Percentiles rank a stretch among this genome's conserved stretches.
These are phyloP conservation scores for Euura saliciscinereae DNA, from an alignment of 1,140 invertebrate genomes.

Conservation along the genomic window DNA sequence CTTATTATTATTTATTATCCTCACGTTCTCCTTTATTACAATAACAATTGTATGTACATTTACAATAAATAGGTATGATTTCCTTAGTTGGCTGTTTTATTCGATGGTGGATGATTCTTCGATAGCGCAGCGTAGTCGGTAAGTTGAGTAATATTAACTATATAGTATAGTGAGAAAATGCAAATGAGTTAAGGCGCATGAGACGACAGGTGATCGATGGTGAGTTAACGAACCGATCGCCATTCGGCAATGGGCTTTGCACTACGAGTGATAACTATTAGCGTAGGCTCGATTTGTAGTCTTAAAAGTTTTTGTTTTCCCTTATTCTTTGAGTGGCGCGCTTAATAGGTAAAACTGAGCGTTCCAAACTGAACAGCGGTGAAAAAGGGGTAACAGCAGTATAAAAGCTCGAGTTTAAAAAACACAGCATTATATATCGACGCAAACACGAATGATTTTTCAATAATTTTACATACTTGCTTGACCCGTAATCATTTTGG, in stretches of 20 bases:
- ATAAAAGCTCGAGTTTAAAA: conserved; percentile 5
- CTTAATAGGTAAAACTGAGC: neutral
- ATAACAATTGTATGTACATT: conserved; percentile 56
- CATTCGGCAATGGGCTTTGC: neutral
- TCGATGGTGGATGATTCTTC: conserved; percentile 42
- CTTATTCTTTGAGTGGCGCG: neutral
- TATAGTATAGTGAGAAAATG: neutral
- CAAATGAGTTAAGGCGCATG: neutral
- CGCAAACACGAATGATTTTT: neutral
- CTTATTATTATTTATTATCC: conserved; percentile 25
- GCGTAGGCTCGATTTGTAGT: neutral
- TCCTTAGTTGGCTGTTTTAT: conserved; percentile 45
- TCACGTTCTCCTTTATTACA: conserved; percentile 53
- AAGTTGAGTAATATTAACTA: neutral
- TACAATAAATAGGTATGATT: conserved; percentile 55
- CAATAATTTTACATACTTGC: neutral
- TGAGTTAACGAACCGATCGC: too few species aligned
- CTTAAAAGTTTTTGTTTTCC: neutral
- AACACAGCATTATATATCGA: too few species aligned
- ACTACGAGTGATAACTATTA: neutral
- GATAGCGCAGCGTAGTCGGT: conserved; percentile 14
- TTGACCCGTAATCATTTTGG: conserved; percentile 3
- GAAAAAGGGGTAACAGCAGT: neutral
- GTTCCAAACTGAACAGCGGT: neutral
- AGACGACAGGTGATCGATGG: neutral